Base-by-base conservation (phyloP, 2,113 vertebrate genomes). In the Thinocorus orbignyianus region DNA sequence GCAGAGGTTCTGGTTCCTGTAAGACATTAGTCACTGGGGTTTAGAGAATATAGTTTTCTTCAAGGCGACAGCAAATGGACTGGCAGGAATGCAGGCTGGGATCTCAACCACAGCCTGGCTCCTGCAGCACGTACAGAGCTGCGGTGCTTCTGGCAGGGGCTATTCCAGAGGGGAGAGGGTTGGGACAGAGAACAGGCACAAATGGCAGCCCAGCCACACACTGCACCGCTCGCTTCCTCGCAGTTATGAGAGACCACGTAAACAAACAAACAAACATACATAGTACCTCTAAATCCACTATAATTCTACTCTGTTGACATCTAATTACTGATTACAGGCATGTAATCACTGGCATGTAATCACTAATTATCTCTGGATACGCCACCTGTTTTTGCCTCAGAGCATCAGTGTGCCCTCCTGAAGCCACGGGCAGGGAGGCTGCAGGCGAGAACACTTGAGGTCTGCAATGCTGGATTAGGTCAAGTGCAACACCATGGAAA, bases 351-450 rank as follows among this genome's bases (percentile, higher is more conserved):
- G 69, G 61, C 35, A n/a, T 48, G 37, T 79, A 82, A 95, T 95
- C 91, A 66, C 70, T 81, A 69, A 84, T 92, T 88, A 78, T 78
- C 91, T 93, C 60, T 84, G 73, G 92, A 61, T 78, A 70, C 54
- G 61, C 89, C 60, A 81, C 73, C 89, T 78, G 60, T 6, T 92
- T 95, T 85, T 90, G 49, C 70, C 44, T 6, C 1, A 42, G 76
- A 71, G 51, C 44, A 51, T 35, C 64, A 77, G 46, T 9, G n/a
- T 19, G 4, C 26, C 55, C 55, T 55, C 42, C 58, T 60, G 78
- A 72, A 62, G 64, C 68, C 35, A 8, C 7, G 12, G 48, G 52
- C 23, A 44, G 52, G 61, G 48, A 58, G 64, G 35, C 3, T 73
- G 81, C 73, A 61, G 61, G 64, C 35, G 72, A 69, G 60, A 69